Conservation (phyloP, 2,797 vertebrate species). For the Lateolabrax maculatus region DNA sequence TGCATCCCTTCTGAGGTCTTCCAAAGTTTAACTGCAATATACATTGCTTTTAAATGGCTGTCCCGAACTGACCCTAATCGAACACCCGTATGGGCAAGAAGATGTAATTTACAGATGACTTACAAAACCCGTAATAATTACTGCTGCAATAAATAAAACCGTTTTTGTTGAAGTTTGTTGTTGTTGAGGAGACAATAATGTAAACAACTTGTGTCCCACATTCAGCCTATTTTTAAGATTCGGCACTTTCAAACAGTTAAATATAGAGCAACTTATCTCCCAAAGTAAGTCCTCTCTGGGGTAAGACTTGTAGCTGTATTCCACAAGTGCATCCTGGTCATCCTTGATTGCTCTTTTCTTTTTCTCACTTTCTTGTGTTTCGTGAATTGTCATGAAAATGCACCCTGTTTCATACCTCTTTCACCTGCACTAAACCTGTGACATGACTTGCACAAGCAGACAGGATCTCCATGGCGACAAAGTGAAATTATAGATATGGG, state of each 20-base stretch:
- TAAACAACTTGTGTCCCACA: constrained; percentile 24
- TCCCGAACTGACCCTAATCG: not conserved
- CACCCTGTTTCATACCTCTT: constrained; percentile 10
- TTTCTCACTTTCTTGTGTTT: constrained; percentile 19
- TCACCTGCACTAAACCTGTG: constrained; percentile 47
- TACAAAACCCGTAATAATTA: not conserved
- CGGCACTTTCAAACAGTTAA: constrained; percentile 19
- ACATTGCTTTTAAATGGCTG: not conserved
- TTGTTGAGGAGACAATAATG: too few relatives aligned
- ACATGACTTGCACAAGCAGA: constrained; percentile 45
- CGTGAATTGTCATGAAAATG: constrained; percentile 46
- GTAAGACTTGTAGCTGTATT: constrained; percentile 8
- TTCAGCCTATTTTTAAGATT: constrained; percentile 16
- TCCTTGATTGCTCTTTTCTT: constrained; percentile 43
- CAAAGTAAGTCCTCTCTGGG: constrained; percentile 40
- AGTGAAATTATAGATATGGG: constrained; percentile 63
- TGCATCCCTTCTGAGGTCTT: not conserved
- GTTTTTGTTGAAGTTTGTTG: not conserved
- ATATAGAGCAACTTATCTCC: constrained; percentile 22
- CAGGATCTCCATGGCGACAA: constrained; percentile 64
- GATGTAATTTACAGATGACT: not conserved
- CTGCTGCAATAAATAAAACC: not conserved
- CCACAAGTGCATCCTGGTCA: constrained; percentile 26
- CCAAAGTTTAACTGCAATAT: not conserved
- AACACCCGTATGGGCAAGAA: not conserved